Evolutionary conservation across 1,140 invertebrate species (phyloP).

Genomic region (Drosophila neocordata): DNA sequence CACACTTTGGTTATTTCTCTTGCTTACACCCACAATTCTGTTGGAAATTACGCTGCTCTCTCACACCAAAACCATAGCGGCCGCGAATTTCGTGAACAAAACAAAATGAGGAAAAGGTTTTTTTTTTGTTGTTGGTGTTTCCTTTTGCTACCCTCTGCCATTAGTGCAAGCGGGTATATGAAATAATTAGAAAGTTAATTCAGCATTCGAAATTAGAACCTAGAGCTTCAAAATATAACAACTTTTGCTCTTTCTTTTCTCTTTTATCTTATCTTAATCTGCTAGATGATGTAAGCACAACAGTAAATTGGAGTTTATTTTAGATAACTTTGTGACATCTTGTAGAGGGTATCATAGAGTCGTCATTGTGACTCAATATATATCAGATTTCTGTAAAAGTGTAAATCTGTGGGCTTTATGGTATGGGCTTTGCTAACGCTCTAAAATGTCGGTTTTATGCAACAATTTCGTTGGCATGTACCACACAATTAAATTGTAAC

Average conservation of each 20-base stretch:
- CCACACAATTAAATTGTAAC: conserved; percentile 52
- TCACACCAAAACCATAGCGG: conserved; percentile 21
- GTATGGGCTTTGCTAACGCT: neutral
- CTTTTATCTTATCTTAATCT: too few relatives aligned
- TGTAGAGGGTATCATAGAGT: neutral
- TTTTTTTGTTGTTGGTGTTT: conserved; percentile 15
- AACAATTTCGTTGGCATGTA: conserved; percentile 65
- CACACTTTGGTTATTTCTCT: neutral
- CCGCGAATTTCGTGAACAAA: conserved; percentile 67
- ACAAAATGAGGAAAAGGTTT: conserved; percentile 65
- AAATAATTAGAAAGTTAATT: too few relatives aligned
- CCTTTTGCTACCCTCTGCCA: too few relatives aligned
- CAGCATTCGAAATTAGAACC: too few relatives aligned
- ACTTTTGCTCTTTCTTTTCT: too few relatives aligned
- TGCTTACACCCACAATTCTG: neutral
- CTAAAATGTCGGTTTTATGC: conserved; percentile 57
- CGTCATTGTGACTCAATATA: neutral
- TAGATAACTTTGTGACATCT: too few relatives aligned
- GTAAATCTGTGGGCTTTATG: conserved; percentile 8
- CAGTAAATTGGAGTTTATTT: too few relatives aligned
- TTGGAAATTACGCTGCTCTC: conserved; percentile 7
- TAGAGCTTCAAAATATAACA: too few relatives aligned
- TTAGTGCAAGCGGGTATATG: too few relatives aligned
- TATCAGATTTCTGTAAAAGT: neutral
- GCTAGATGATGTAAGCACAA: too few relatives aligned